These are phyloP conservation scores for Epistrophella euchroma DNA, from an alignment of 2,888 invertebrate genomes.

Conservation along the genomic window DNA sequence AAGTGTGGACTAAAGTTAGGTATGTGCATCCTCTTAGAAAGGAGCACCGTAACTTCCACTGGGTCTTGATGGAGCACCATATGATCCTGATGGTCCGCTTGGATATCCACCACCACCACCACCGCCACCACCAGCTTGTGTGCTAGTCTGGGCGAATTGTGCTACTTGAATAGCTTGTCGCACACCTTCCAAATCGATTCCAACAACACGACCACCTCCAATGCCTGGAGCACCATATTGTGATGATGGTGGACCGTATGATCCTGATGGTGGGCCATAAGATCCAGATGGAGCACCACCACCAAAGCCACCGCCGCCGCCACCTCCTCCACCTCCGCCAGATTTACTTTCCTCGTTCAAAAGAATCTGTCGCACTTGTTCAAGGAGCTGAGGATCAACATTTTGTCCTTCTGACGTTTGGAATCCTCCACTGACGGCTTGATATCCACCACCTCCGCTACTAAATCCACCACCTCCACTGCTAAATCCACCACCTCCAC, in stretches of 20 bases:
- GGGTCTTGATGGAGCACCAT: conserved; percentile 87
- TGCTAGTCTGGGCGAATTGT: conserved; percentile 90
- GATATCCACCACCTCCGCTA: conserved; percentile 89
- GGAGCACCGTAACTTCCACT: conserved; percentile 89
- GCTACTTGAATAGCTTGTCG: conserved; percentile 95
- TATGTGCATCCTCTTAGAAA: conserved; percentile 78
- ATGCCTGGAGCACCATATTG: conserved; percentile 87
- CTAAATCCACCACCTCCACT: conserved; percentile 82
- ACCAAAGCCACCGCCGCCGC: conserved; percentile 82
- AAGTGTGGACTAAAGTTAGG: conserved; percentile 5
- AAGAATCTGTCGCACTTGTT: conserved; percentile 93
- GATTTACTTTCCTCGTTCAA: conserved; percentile 91
- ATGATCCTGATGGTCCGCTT: conserved; percentile 86
- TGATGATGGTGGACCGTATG: conserved; percentile 88
- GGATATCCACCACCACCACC: conserved; percentile 82
- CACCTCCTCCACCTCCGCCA: conserved; percentile 85
- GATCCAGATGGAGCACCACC: conserved; percentile 85
- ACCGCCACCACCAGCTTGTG: conserved; percentile 84
- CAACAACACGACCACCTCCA: conserved; percentile 87
- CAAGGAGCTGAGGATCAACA: conserved; percentile 91
- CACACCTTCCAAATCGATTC: conserved; percentile 93
- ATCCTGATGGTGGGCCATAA: conserved; percentile 86
- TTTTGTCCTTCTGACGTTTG: conserved; percentile 93
- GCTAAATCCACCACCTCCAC: conserved; percentile 82
- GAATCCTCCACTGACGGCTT: conserved; percentile 90